Base-by-base conservation (phyloP, 2,113 vertebrate genomes). In the Sander vitreus region DNA sequence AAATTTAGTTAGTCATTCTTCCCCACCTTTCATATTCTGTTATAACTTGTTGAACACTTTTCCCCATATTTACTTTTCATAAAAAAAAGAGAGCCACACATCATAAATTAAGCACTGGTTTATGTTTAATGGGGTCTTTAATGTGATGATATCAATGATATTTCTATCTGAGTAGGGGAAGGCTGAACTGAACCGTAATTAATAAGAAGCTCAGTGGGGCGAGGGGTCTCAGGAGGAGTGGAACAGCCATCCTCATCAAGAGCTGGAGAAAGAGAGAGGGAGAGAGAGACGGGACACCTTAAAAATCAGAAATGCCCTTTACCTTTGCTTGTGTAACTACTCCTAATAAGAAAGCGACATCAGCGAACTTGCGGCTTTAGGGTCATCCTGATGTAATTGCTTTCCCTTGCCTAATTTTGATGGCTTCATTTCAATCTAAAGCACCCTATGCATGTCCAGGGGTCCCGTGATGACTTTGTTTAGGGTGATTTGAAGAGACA, bases 401-500 rank as follows among this genome's bases (percentile, higher is more conserved):
- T 90, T 93, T 90, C 94, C 94, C 95, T 94, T 92, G 91, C 94
- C 94, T 95, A 93, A 91, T 97, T 97, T 95, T 96, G 95, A 96
- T 94, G 93, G 95, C 96, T 96, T 96, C 94, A 95, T 96, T 96
- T 96, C 94, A 96, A 96, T 96, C 95, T 96, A 89, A 85, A 92
- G 93, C 94, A 93, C 94, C 70, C 50, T 50, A 89, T 93, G 94
- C 93, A 89, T 94, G 95, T 92, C 91, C 92, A 91, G 88, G 92
- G 93, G 76, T 87, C 80, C 93, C 93, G 91, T 96, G 96, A 97
- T 98, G 97, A 97, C 97, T 98, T 97, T 97, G 96, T 97, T 97
- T 97, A 94, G 95, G 93, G 89, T 96, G 97, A 99, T 98, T 97
- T 94, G 96, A 97, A 97, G 96, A 96, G 97, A 98, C 97, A 97